phyloP scores from a whole-genome alignment of 92 coral and sea anemone species.

The Plumapathes pennacea region DNA sequence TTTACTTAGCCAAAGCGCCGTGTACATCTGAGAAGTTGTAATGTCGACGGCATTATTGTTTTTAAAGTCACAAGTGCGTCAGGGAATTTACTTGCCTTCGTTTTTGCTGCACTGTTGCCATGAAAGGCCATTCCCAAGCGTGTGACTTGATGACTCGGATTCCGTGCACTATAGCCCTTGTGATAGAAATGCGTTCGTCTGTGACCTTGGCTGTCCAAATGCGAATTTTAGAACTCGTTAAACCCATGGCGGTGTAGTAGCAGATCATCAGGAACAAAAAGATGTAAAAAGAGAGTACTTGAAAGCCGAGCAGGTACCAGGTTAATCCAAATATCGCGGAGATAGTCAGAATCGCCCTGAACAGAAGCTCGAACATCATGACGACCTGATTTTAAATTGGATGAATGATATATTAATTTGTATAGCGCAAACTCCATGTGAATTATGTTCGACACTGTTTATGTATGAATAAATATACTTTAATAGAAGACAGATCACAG shows the following conservation, averaged over 20 bases:
- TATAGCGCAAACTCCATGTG: too few species aligned
- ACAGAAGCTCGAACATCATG: too few species aligned
- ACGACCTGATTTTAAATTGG: too few species aligned
- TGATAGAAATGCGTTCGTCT: conserved; percentile 21
- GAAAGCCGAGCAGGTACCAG: conserved; percentile 27
- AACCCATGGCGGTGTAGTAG: conserved; percentile 37
- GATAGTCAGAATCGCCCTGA: conserved; percentile 32
- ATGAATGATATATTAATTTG: too few species aligned
- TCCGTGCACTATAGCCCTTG: conserved; percentile 31
- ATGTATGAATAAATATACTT: too few species aligned
- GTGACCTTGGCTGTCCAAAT: conserved; percentile 35
- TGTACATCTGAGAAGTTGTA: too few species aligned
- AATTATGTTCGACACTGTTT: too few species aligned
- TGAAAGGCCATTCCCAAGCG: conserved; percentile 40
- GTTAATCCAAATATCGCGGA: conserved; percentile 12
- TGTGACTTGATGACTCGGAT: conserved; percentile 40
- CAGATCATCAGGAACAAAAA: conserved; percentile 18
- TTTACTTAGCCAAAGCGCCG: too few species aligned
- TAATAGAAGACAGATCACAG: too few species aligned
- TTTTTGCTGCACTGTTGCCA: conserved; percentile 6
- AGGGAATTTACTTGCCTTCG: conserved; percentile 13
- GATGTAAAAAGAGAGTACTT: conserved; percentile 21
- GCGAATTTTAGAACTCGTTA: conserved; percentile 14
- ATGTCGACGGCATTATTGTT: too few species aligned
- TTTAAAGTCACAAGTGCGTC: too few species aligned